Conservation (phyloP, 37 sponge, comb jelly and placozoan species). For the Agelas oroides region DNA sequence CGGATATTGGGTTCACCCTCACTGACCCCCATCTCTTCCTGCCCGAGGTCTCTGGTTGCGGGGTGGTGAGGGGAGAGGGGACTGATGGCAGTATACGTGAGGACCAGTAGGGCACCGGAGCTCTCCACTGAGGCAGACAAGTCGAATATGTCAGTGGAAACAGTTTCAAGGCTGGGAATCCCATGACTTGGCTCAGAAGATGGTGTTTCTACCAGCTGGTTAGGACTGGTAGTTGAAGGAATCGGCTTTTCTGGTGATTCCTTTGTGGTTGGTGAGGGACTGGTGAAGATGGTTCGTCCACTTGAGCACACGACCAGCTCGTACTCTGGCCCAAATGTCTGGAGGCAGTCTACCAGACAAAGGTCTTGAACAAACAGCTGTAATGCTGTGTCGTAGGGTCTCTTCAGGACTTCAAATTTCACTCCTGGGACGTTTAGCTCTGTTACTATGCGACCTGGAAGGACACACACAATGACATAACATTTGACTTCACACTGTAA, state of each 20-base stretch:
- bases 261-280: neutral
- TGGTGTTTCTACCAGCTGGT: neutral
- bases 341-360: constrained; percentile 82
- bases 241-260: neutral
- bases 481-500: too few species aligned
- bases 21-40: constrained; percentile 8
- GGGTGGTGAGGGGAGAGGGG: constrained; percentile 57
- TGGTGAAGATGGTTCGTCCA: constrained; percentile 10
- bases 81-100: constrained; percentile 27
- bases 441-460: constrained; percentile 46
- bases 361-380: constrained; percentile 70
- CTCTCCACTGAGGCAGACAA: too few species aligned
- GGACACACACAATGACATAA: too few species aligned
- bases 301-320: constrained; percentile 82
- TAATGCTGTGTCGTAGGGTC: constrained; percentile 70
- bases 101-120: constrained; percentile 13
- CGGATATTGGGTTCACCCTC: constrained; percentile 41
- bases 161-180: neutral
- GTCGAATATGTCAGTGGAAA: neutral
- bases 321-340: constrained; percentile 83
- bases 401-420: constrained; percentile 37
- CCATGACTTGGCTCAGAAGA: neutral
- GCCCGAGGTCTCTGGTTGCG: constrained; percentile 19
- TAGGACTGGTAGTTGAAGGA: neutral
- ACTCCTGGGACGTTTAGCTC: constrained; percentile 74